These are phyloP conservation scores for Pholis gunnellus DNA, from an alignment of 2,113 vertebrate genomes.

Conservation along the genomic window DNA sequence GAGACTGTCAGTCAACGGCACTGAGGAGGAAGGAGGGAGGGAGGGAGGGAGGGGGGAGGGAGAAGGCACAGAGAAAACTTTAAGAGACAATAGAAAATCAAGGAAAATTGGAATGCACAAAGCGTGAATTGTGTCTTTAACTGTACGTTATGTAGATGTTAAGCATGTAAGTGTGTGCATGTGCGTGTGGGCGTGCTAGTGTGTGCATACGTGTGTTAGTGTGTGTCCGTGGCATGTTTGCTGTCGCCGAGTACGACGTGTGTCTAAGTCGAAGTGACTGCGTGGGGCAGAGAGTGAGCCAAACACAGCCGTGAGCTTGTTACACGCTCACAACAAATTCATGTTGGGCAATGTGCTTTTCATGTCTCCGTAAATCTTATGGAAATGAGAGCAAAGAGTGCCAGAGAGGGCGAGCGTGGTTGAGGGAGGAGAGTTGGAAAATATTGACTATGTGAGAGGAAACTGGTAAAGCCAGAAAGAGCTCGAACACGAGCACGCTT, in stretches of 20 bases:
- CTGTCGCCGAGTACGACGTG: conserved; percentile 8
- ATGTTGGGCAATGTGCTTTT: conserved; percentile 57
- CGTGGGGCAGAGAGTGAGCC: conserved; percentile 28
- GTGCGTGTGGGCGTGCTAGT: background rate
- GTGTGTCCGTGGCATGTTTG: background rate
- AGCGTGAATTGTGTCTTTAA: conserved; percentile 5
- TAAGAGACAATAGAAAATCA: background rate
- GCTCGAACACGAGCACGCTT: background rate
- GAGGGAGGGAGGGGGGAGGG: background rate
- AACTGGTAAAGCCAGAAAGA: conserved; percentile 20
- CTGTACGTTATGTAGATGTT: conserved; percentile 10
- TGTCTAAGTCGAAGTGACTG: conserved; percentile 42
- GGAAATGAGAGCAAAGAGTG: conserved; percentile 36
- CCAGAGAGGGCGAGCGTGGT: conserved; percentile 9
- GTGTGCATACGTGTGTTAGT: background rate
- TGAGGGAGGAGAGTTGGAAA: conserved; percentile 19
- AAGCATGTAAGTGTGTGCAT: background rate
- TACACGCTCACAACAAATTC: conserved; percentile 57
- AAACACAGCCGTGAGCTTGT: conserved; percentile 50
- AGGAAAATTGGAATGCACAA: background rate
- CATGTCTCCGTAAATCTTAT: conserved; percentile 49
- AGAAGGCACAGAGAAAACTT: background rate
- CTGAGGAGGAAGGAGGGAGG: background rate
- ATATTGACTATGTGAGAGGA: conserved; percentile 25
- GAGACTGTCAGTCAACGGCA: conserved; percentile 61